Conservation (phyloP, 30 jellyfish, hydroid and myxozoan species). For the Turritopsis rubra region DNA sequence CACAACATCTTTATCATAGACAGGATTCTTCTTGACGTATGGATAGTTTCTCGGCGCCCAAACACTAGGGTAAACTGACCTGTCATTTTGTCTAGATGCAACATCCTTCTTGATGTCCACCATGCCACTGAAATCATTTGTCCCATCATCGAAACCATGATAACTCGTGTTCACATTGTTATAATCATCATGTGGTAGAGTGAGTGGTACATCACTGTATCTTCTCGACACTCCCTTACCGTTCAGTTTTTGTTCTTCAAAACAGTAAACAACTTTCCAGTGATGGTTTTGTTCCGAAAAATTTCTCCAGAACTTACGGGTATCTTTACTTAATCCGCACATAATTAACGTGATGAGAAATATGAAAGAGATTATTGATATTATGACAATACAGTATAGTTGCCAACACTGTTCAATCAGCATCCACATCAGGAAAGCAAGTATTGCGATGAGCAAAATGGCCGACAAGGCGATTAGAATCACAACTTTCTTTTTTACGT, state of each 20-base stretch:
- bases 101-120: neutral
- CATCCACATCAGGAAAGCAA: constrained; percentile 15
- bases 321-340: neutral
- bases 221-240: constrained; percentile 16
- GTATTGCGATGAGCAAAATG: neutral
- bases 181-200: neutral
- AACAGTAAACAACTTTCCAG: constrained; percentile 30
- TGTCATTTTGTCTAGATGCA: neutral
- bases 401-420: constrained; percentile 30
- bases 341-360: neutral
- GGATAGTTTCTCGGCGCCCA: constrained; percentile 36
- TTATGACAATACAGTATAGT: neutral
- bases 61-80: constrained; percentile 7
- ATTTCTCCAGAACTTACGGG: constrained; percentile 9
- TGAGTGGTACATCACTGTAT: constrained; percentile 18
- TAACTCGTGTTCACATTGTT: neutral
- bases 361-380: neutral
- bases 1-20: neutral
- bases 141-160: neutral
- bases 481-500: neutral
- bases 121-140: neutral
- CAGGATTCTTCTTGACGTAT: constrained; percentile 14
- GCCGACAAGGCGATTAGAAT: neutral
- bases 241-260: neutral
- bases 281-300: neutral